Conservation (phyloP, 2,888 invertebrate genomes). For the Dasysyrphus albostriatus region DNA sequence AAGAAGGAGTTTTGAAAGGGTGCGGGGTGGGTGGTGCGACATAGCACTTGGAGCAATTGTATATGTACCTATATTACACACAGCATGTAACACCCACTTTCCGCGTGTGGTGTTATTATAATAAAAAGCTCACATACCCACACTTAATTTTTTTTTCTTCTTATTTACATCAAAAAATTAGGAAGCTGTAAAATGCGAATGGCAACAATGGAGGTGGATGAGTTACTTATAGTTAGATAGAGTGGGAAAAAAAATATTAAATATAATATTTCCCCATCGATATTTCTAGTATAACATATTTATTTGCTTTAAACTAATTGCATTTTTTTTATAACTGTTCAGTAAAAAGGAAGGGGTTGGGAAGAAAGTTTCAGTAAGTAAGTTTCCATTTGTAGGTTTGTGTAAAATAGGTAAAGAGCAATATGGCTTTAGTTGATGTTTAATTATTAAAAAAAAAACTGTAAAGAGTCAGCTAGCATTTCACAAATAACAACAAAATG, state of each 20-base stretch:
- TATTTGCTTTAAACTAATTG: neutral
- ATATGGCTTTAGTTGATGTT: neutral
- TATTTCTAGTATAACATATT: neutral
- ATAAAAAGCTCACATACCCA: conserved; percentile 64
- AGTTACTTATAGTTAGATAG: neutral
- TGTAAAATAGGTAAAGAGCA: neutral
- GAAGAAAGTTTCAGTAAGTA: neutral
- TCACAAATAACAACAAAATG: neutral
- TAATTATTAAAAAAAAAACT: neutral
- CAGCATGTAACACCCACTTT: conserved; percentile 48
- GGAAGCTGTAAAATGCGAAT: conserved; percentile 63
- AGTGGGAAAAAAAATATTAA: neutral
- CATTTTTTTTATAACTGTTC: neutral
- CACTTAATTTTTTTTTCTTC: neutral
- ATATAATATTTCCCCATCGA: conserved; percentile 5
- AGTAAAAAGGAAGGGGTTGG: neutral
- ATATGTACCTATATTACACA: conserved; percentile 18
- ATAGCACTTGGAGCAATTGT: conserved; percentile 53
- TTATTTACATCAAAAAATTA: conserved; percentile 74
- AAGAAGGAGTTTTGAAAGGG: neutral
- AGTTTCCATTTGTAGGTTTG: neutral
- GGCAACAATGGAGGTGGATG: neutral
- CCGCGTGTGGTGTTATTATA: conserved; percentile 63
- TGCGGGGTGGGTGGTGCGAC: conserved; percentile 47
- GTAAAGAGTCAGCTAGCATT: too few relatives aligned